A percentile compares a stretch with the other conserved stretches of the same genome.
Evolutionary conservation across 1,140 invertebrate species (phyloP).

Genomic region (Lasaia peninsularis): DNA sequence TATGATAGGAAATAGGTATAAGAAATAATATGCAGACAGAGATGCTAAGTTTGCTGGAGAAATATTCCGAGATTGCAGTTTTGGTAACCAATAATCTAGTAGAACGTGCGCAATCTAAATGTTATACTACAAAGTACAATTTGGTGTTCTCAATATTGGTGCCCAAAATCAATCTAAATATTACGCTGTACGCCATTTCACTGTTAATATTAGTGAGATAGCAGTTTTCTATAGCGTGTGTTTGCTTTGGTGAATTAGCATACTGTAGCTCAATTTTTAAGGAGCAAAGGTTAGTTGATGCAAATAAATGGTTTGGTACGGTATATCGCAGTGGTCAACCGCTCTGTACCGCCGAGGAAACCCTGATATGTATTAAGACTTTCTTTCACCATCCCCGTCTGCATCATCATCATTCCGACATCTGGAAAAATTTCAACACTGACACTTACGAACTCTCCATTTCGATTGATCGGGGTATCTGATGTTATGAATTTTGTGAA

Average conservation of each 20-base stretch:
- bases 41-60: conserved; percentile 47
- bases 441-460: conserved; percentile 72
- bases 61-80: conserved; percentile 13
- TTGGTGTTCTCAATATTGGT: conserved; percentile 18
- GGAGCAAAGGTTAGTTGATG: conserved; percentile 70
- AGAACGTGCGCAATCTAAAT: not conserved
- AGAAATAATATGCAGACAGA: conserved; percentile 54
- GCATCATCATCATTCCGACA: conserved; percentile 97
- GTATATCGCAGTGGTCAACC: conserved; percentile 50
- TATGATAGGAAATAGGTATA: conserved; percentile 34
- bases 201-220: conserved; percentile 48
- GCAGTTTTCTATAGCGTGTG: conserved; percentile 66
- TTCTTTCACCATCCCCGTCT: conserved; percentile 94
- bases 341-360: conserved; percentile 87
- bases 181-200: conserved; percentile 25
- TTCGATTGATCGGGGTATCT: conserved; percentile 34
- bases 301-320: conserved; percentile 70
- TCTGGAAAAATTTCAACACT: conserved; percentile 88
- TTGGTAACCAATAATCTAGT: conserved; percentile 21
- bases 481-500: conserved; percentile 40
- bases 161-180: conserved; percentile 24
- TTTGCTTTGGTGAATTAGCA: conserved; percentile 65
- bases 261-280: conserved; percentile 56
- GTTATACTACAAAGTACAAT: not conserved
- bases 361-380: conserved; percentile 87